phyloP scores from a whole-genome alignment of 2,113 vertebrate species.

The Myiagra hebetior region DNA sequence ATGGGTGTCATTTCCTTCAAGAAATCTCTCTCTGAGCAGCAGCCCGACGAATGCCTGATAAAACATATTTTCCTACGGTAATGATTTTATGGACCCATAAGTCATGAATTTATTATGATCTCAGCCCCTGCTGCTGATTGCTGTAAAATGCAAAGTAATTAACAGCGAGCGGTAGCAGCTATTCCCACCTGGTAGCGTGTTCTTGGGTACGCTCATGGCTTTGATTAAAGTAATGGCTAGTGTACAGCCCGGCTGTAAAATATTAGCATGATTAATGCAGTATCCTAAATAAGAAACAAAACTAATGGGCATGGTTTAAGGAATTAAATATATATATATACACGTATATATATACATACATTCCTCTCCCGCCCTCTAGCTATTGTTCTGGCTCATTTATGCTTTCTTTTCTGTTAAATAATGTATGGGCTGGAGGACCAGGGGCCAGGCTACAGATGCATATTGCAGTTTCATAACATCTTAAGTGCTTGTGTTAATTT shows the following conservation, averaged over 20 bases:
- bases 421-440: slow-evolving; percentile 61
- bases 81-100: slow-evolving; percentile 86
- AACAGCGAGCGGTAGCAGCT: slow-evolving; percentile 78
- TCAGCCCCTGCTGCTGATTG: slow-evolving; percentile 82
- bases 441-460: slow-evolving; percentile 56
- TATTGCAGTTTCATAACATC: slow-evolving; percentile 59
- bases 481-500: slow-evolving; percentile 65
- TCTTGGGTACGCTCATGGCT: slow-evolving; percentile 76
- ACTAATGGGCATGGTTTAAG: slow-evolving; percentile 63
- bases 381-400: slow-evolving; percentile 75
- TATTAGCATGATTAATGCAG: slow-evolving; percentile 81
- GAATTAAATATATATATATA: slow-evolving; percentile 38
- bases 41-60: slow-evolving; percentile 77
- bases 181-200: slow-evolving; percentile 81
- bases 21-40: slow-evolving; percentile 81
- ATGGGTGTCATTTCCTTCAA: slow-evolving; percentile 85
- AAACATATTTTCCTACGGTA: slow-evolving; percentile 84
- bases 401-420: slow-evolving; percentile 74
- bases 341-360: not conserved
- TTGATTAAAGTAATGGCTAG: slow-evolving; percentile 83
- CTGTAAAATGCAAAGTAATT: slow-evolving; percentile 85
- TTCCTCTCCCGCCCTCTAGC: slow-evolving; percentile 32
- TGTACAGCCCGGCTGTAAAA: slow-evolving; percentile 76
- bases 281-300: slow-evolving; percentile 81
- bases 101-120: slow-evolving; percentile 87